Base-by-base conservation (phyloP, 2,113 vertebrate genomes). In the Plestiodon gilberti region DNA sequence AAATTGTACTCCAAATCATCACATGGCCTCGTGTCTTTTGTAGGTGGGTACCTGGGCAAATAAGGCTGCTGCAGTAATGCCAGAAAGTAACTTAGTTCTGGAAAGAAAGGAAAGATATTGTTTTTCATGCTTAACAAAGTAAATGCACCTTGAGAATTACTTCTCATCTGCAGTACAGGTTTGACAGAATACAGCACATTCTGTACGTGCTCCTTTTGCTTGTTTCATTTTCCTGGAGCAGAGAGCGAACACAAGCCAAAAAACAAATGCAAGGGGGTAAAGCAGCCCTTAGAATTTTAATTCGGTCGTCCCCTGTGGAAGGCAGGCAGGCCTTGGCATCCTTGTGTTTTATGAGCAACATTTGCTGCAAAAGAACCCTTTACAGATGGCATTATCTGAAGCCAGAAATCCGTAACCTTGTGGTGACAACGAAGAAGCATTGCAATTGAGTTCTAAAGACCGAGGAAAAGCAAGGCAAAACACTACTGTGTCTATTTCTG, bases 91-190 rank as follows among this genome's bases (percentile, higher is more conserved):
- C 82, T 61, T 85, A 87, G 84, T 83, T 91, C 88, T 35, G 74
- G 86, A 59, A 83, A 80, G 73, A 59, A 83, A 80, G 73, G 77
- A 33, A 33, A 80, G 0, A 82, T 92, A 86, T 91, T 93, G 40
- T 90, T 79, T 84, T 90, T 90, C 64, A 84, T 89, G 70, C 64
- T 77, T 92, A 87, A 81, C 69, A 86, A 83, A 87, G 74, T 89
- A 89, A n/a, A 55, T 89, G 87, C 73, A 85, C 59, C 82, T 89
- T 78, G 83, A 93, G 93, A 87, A 85, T 86, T 90, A 62, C 83
- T 91, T 88, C 73, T 87, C 82, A 74, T 90, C 83, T 88, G 74
- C 83, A 87, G 81, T 78, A 38, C 80, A 81, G 64, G 87, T 89
- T 90, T 89, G 52, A 81, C 82, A 90, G 89, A 87, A 73, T 81